These are phyloP conservation scores for Varroa destructor DNA, from an alignment of 1,140 invertebrate genomes.

Conservation along the genomic window DNA sequence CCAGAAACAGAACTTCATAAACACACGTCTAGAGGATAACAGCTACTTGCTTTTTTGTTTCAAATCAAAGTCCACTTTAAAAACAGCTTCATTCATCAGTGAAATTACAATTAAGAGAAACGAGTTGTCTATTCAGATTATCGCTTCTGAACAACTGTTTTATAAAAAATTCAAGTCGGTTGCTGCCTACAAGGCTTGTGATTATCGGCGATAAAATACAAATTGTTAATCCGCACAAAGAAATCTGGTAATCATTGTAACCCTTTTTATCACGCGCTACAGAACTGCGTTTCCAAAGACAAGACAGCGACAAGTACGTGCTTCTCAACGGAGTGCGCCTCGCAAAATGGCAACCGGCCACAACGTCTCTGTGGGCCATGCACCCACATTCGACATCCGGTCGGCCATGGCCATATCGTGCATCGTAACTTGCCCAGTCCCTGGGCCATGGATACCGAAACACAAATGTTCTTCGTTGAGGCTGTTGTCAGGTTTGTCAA, in stretches of 20 bases:
- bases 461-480: slow-evolving; percentile 84
- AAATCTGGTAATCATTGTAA: no score
- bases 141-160: not conserved
- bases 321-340: slow-evolving; percentile 89
- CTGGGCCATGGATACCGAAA: slow-evolving; percentile 73
- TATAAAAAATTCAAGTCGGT: no score
- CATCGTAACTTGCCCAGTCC: slow-evolving; percentile 69
- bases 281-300: slow-evolving; percentile 81
- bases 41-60: not conserved
- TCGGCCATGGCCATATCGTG: slow-evolving; percentile 74
- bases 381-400: slow-evolving; percentile 49
- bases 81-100: not conserved
- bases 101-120: not conserved
- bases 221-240: no score
- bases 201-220: no score
- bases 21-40: not conserved
- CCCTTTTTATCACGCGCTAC: slow-evolving; percentile 32
- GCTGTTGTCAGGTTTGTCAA: slow-evolving; percentile 69
- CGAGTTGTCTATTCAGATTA: not conserved
- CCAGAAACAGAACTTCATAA: slow-evolving; percentile 1
- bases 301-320: slow-evolving; percentile 91
- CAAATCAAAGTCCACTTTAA: not conserved
- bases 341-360: slow-evolving; percentile 86
- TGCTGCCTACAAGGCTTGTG: no score
- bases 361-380: slow-evolving; percentile 84